A percentile compares a stretch with the other conserved stretches of the same genome.
Evolutionary conservation across 2,888 invertebrate species (phyloP).

Genomic region (Hypercompe scribonia): DNA sequence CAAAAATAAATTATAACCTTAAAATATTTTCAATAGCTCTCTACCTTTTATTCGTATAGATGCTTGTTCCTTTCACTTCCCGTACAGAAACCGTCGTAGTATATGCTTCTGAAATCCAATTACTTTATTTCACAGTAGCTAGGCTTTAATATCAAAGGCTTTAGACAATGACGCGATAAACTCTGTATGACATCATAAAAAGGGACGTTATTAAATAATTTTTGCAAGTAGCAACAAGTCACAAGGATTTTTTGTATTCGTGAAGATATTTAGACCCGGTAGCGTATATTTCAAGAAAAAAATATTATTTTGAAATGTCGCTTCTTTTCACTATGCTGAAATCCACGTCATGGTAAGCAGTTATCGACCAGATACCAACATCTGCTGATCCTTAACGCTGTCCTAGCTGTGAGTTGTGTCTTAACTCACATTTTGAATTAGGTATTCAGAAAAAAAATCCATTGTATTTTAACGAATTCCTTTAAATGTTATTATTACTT

Average conservation of each 20-base stretch:
- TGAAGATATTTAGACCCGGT: neutral
- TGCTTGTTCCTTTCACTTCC: neutral
- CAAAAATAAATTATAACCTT: no score
- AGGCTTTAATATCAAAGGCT: constrained; percentile 21
- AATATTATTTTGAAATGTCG: neutral
- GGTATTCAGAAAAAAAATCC: no score
- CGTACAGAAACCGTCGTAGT: neutral
- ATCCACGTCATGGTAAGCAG: neutral
- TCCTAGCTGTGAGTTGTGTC: no score
- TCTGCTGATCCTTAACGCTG: no score
- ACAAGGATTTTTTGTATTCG: neutral
- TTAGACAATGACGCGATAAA: constrained; percentile 28
- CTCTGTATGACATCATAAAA: constrained; percentile 30
- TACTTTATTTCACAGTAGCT: constrained; percentile 29
- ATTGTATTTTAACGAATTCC: no score
- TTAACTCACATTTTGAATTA: no score
- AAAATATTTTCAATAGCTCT: no score
- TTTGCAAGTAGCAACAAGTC: constrained; percentile 30
- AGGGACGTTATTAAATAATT: constrained; percentile 22
- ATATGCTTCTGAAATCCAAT: constrained; percentile 28
- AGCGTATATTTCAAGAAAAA: neutral
- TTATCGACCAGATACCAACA: neutral
- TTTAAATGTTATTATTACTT: no score
- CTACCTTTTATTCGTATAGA: no score
- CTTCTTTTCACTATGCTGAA: neutral